Percentiles rank a stretch among this genome's conserved stretches.
These are phyloP conservation scores for Drosophila varians DNA, from an alignment of 1,140 invertebrate genomes.

Conservation along the genomic window DNA sequence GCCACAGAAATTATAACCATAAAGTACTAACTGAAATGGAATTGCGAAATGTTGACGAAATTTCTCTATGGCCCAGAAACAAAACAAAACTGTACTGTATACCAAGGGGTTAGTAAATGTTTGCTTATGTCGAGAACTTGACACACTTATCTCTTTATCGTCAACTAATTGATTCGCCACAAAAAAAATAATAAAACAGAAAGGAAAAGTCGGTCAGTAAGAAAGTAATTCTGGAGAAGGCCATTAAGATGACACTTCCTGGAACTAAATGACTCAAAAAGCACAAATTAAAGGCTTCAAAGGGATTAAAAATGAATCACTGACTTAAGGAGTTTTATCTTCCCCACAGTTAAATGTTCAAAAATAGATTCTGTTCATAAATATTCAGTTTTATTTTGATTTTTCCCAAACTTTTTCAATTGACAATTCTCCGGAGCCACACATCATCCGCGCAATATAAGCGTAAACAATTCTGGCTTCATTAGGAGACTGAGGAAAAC, in stretches of 20 bases:
- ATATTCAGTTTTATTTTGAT: neutral
- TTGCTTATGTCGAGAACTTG: slow-evolving; percentile 39
- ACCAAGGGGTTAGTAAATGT: slow-evolving; percentile 30
- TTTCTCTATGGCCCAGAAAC: slow-evolving; percentile 1
- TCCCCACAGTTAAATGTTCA: too few relatives aligned
- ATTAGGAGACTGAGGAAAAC: slow-evolving; percentile 19
- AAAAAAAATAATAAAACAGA: slow-evolving; percentile 9
- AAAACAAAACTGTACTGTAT: neutral
- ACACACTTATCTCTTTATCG: slow-evolving; percentile 33
- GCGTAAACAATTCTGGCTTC: slow-evolving; percentile 20
- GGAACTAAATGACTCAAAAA: slow-evolving; percentile 1
- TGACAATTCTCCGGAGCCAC: slow-evolving; percentile 1
- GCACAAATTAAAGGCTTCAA: neutral
- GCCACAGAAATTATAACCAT: slow-evolving; percentile 19
- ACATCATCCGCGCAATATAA: slow-evolving; percentile 16
- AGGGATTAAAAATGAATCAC: neutral
- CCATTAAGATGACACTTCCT: neutral
- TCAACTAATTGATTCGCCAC: slow-evolving; percentile 15
- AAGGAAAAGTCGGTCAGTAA: neutral
- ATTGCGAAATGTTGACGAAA: slow-evolving; percentile 50
- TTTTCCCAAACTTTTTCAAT: slow-evolving; percentile 11
- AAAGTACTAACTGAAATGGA: slow-evolving; percentile 38
- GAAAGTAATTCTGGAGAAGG: neutral
- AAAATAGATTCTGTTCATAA: neutral
- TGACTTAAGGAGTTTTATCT: too few relatives aligned